A percentile compares a stretch with the other conserved stretches of the same genome.
Evolutionary conservation across 2,113 vertebrate genomes (phyloP).

Genomic region (Seriola dumerili): DNA sequence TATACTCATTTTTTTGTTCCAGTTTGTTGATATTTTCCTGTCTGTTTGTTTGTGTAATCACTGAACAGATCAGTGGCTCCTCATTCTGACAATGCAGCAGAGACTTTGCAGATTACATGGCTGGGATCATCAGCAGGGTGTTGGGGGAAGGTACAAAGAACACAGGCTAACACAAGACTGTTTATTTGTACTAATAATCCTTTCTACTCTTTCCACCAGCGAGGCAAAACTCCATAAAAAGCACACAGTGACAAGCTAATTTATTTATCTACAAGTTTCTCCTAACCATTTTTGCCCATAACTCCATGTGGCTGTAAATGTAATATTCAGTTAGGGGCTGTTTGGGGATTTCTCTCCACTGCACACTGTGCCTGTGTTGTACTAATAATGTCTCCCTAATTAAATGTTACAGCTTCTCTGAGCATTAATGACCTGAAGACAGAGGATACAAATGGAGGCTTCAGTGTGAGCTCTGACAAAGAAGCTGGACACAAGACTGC

Average conservation of each 20-base stretch:
- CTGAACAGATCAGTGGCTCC: slow-evolving; percentile 60
- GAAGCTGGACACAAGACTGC: slow-evolving; percentile 54
- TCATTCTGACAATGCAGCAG: slow-evolving; percentile 39
- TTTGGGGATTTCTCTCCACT: slow-evolving; percentile 68
- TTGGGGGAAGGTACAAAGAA: slow-evolving; percentile 2
- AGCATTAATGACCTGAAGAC: slow-evolving; percentile 81
- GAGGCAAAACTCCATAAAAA: slow-evolving; percentile 36
- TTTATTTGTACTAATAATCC: slow-evolving; percentile 51
- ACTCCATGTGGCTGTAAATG: slow-evolving; percentile 64
- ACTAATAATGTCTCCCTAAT: slow-evolving; percentile 79
- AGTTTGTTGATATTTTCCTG: slow-evolving; percentile 59
- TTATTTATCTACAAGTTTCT: slow-evolving; percentile 67
- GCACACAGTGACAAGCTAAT: slow-evolving; percentile 53
- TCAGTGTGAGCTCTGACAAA: slow-evolving; percentile 58
- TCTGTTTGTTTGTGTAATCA: slow-evolving; percentile 74
- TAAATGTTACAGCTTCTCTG: slow-evolving; percentile 81
- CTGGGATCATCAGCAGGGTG: slow-evolving; percentile 35
- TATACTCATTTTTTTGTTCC: slow-evolving; percentile 54
- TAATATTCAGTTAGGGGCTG: slow-evolving; percentile 73
- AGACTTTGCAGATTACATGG: slow-evolving; percentile 50
- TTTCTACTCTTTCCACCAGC: slow-evolving; percentile 24
- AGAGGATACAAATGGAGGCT: slow-evolving; percentile 69
- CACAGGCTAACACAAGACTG: slow-evolving; percentile 16
- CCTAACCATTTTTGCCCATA: slow-evolving; percentile 46
- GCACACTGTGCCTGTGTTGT: slow-evolving; percentile 65